phyloP scores from a whole-genome alignment of 37 sponge, comb jelly and placozoan genomes.

The Crambe crambe region DNA sequence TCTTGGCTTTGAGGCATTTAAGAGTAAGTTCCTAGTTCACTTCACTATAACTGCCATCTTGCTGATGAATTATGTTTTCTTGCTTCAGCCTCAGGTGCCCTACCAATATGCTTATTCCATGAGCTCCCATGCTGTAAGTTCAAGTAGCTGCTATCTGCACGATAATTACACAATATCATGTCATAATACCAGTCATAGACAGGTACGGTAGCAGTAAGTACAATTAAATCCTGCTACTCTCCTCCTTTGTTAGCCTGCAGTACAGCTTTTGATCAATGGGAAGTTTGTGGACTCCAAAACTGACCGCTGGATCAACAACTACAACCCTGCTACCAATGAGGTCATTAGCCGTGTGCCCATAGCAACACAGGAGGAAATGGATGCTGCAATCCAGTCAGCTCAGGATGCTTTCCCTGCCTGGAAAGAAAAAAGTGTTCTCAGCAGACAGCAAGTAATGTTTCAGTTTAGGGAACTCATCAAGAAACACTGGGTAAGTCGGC shows the following conservation, averaged over 20 bases:
- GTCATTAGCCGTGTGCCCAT: constrained; percentile 91
- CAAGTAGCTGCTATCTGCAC: not conserved
- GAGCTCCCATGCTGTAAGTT: constrained; percentile 4
- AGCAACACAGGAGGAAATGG: constrained; percentile 94
- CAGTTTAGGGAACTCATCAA: constrained; percentile 88
- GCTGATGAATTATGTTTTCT: not conserved
- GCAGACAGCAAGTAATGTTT: constrained; percentile 96
- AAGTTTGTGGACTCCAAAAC: constrained; percentile 92
- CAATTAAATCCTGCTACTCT: not conserved
- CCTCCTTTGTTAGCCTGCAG: constrained; percentile 51
- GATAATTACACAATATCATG: not conserved
- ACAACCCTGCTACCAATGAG: constrained; percentile 97
- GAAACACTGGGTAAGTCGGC: constrained; percentile 72
- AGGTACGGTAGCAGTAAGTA: not conserved
- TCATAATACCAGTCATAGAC: not conserved
- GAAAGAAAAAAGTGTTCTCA: constrained; percentile 73
- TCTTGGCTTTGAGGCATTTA: not conserved
- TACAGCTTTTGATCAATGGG: constrained; percentile 90
- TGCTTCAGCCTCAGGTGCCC: not conserved
- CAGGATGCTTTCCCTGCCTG: constrained; percentile 79
- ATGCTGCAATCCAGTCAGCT: constrained; percentile 89
- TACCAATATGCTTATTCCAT: no score
- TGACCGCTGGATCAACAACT: constrained; percentile 91
- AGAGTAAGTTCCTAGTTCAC: not conserved
- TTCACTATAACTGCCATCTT: not conserved